A percentile compares a stretch with the other conserved stretches of the same genome.
Conservation (phyloP, 2,113 vertebrate genomes). For the Sebastes schlegelii region DNA sequence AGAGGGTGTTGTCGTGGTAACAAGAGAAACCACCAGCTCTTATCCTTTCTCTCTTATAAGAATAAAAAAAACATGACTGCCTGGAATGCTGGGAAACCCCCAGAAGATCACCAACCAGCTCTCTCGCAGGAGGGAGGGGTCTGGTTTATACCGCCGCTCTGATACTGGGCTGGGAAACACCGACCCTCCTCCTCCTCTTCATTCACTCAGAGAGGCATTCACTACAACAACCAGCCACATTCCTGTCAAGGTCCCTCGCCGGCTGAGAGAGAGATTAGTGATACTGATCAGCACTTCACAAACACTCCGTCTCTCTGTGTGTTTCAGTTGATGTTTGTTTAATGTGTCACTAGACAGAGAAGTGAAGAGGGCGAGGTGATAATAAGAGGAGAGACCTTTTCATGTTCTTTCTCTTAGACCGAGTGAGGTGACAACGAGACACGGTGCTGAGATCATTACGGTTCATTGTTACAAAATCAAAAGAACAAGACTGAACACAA, state of each 20-base stretch:
- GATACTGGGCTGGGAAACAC: slow-evolving; percentile 17
- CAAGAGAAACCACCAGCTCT: slow-evolving; percentile 1
- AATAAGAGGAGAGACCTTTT: too few species aligned
- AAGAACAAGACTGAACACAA: too few species aligned
- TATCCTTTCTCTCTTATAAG: not conserved
- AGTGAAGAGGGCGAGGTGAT: too few species aligned
- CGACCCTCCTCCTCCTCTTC: not conserved
- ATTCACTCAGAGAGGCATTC: slow-evolving; percentile 43
- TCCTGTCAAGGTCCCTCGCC: slow-evolving; percentile 38
- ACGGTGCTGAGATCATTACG: too few species aligned
- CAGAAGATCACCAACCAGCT: slow-evolving; percentile 1
- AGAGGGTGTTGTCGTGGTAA: slow-evolving; percentile 3
- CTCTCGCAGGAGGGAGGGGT: not conserved
- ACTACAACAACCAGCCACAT: slow-evolving; percentile 52
- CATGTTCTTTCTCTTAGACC: too few species aligned
- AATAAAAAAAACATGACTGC: slow-evolving; percentile 15
- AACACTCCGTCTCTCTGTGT: not conserved
- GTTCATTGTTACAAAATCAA: too few species aligned
- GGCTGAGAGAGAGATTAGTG: not conserved
- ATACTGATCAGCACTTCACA: slow-evolving; percentile 20
- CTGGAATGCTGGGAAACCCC: slow-evolving; percentile 53
- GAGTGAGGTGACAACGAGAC: too few species aligned
- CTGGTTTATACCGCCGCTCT: not conserved
- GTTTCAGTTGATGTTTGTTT: slow-evolving; percentile 2
- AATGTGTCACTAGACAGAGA: not conserved